Evolutionary conservation across 2,113 vertebrate species (phyloP).

Genomic region (Ictalurus furcatus): DNA sequence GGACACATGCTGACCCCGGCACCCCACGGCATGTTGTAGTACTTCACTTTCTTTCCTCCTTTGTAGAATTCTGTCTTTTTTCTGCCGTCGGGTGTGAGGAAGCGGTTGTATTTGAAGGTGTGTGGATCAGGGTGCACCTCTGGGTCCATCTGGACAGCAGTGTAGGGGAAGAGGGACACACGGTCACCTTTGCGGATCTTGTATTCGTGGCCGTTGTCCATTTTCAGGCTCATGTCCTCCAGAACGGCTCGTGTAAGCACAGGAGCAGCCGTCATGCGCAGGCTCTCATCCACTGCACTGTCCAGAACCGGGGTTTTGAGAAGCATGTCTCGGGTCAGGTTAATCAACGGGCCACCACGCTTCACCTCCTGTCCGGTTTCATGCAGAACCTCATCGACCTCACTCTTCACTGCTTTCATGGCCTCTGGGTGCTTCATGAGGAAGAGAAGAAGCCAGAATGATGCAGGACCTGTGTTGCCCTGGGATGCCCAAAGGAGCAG

Average conservation of each 20-base stretch:
- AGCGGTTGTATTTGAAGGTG: constrained; percentile 81
- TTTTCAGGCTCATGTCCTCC: constrained; percentile 72
- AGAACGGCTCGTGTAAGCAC: constrained; percentile 77
- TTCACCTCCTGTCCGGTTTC: constrained; percentile 69
- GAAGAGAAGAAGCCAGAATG: constrained; percentile 88
- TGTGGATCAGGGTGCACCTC: constrained; percentile 83
- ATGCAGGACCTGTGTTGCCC: constrained; percentile 82
- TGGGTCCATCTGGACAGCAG: constrained; percentile 80
- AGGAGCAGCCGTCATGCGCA: constrained; percentile 77
- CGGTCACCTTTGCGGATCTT: constrained; percentile 79
- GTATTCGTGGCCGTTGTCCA: constrained; percentile 69
- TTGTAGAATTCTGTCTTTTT: constrained; percentile 86
- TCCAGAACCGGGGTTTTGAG: constrained; percentile 79
- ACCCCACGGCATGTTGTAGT: constrained; percentile 91
- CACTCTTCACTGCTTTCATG: constrained; percentile 79
- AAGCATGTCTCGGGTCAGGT: constrained; percentile 75
- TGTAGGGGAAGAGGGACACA: constrained; percentile 82
- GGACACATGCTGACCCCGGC: constrained; percentile 84
- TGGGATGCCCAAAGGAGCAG: constrained; percentile 92
- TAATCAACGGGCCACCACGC: constrained; percentile 60
- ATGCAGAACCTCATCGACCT: constrained; percentile 70
- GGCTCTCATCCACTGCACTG: constrained; percentile 86
- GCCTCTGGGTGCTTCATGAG: constrained; percentile 86
- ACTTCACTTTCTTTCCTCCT: constrained; percentile 81
- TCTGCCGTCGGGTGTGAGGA: constrained; percentile 77